Percentiles rank a stretch among this genome's conserved stretches.
phyloP scores from a whole-genome alignment of 2,797 vertebrate genomes.

The Artibeus lituratus region DNA sequence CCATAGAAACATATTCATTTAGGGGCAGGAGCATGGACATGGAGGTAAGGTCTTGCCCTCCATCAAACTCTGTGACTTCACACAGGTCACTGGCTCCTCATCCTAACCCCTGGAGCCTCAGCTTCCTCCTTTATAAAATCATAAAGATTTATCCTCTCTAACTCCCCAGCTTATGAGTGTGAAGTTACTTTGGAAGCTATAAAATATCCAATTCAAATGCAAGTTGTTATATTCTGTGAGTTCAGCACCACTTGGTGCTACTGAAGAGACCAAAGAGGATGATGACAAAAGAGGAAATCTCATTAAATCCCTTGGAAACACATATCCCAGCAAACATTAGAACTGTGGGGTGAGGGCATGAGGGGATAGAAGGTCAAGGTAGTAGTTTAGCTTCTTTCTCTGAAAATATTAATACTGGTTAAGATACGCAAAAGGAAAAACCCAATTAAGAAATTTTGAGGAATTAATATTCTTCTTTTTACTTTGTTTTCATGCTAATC shows the following conservation, averaged over 20 bases:
- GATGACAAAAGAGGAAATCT: not conserved
- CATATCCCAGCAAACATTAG: not conserved
- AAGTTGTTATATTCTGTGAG: not conserved
- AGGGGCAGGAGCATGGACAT: not conserved
- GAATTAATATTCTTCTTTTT: conserved; percentile 1
- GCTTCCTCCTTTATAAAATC: not conserved
- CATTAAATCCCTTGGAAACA: not conserved
- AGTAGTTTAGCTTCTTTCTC: not conserved
- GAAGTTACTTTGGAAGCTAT: not conserved
- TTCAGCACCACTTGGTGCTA: not conserved
- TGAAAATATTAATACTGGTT: not conserved
- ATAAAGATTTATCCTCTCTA: not conserved
- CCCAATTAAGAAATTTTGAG: not conserved
- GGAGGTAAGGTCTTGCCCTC: not conserved
- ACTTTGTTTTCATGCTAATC: conserved; percentile 39
- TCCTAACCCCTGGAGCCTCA: not conserved
- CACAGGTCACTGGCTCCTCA: not conserved
- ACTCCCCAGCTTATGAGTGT: not conserved
- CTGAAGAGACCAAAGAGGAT: not conserved
- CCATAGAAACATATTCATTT: not conserved
- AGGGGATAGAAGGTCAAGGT: not conserved
- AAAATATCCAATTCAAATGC: not conserved
- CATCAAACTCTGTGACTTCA: not conserved
- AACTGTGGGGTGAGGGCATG: not conserved
- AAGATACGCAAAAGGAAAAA: not conserved